Percentiles rank a stretch among this genome's conserved stretches.
Conservation (phyloP, 35 echinoderm and acorn worm species). For the Apostichopus japonicus region DNA sequence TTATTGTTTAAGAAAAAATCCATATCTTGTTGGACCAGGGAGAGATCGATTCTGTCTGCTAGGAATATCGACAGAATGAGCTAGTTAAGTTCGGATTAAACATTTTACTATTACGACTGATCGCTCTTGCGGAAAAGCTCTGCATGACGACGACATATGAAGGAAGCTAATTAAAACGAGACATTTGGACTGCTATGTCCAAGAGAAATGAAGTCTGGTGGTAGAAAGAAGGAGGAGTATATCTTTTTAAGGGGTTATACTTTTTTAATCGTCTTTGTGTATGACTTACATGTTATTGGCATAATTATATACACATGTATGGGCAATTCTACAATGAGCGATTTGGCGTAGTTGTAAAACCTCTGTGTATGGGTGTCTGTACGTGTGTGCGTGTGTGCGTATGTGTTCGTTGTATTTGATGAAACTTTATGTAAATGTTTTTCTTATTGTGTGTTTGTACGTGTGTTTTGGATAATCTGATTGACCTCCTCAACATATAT, state of each 20-base stretch:
- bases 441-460: no score
- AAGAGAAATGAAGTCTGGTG: neutral
- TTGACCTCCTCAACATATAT: no score
- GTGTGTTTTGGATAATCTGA: no score
- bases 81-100: conserved; percentile 46
- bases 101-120: conserved; percentile 1
- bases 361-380: no score
- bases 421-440: no score
- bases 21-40: conserved; percentile 17
- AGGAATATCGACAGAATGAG: conserved; percentile 45
- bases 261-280: neutral
- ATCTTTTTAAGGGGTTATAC: neutral
- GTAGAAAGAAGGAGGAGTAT: neutral
- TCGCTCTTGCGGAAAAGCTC: conserved; percentile 18
- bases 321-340: no score
- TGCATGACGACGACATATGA: neutral
- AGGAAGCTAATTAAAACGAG: conserved; percentile 41
- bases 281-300: neutral
- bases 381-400: no score
- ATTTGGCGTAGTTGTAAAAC: no score
- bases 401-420: no score
- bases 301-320: no score
- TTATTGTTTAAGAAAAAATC: conserved; percentile 25
- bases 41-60: conserved; percentile 23
- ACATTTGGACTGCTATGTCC: neutral